phyloP scores from a whole-genome alignment of 2,797 vertebrate genomes.

The Malurus splendens region DNA sequence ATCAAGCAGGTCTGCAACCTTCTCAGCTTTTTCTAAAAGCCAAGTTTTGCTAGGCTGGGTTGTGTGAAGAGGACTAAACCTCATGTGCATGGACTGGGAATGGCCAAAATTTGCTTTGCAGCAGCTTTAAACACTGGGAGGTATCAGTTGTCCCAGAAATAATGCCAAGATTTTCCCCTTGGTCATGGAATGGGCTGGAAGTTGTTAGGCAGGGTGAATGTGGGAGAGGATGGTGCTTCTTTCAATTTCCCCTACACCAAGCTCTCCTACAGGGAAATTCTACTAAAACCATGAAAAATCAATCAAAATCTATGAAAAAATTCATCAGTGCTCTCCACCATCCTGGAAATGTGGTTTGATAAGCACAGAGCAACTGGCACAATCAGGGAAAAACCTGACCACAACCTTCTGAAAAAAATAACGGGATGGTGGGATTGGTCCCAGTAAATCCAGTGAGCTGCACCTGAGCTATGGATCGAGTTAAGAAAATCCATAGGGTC shows the following conservation, averaged over 20 bases:
- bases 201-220: background rate
- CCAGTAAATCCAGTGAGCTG: background rate
- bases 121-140: background rate
- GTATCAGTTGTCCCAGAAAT: background rate
- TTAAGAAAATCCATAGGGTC: background rate
- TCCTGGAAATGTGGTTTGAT: background rate
- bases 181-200: background rate
- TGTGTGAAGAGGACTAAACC: background rate
- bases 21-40: background rate
- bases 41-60: background rate
- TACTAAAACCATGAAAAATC: background rate
- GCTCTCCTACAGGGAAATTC: background rate
- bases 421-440: background rate
- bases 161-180: background rate
- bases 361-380: background rate
- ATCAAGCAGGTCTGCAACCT: background rate
- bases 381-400: background rate
- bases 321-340: background rate
- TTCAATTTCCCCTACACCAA: background rate
- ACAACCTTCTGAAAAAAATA: background rate
- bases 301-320: background rate
- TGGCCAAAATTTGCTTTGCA: background rate
- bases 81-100: accelerated
- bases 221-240: background rate
- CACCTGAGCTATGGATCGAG: background rate